Percentiles rank a stretch among this genome's conserved stretches.
Conservation (phyloP, 2,797 vertebrate genomes). For the Tadarida brasiliensis region DNA sequence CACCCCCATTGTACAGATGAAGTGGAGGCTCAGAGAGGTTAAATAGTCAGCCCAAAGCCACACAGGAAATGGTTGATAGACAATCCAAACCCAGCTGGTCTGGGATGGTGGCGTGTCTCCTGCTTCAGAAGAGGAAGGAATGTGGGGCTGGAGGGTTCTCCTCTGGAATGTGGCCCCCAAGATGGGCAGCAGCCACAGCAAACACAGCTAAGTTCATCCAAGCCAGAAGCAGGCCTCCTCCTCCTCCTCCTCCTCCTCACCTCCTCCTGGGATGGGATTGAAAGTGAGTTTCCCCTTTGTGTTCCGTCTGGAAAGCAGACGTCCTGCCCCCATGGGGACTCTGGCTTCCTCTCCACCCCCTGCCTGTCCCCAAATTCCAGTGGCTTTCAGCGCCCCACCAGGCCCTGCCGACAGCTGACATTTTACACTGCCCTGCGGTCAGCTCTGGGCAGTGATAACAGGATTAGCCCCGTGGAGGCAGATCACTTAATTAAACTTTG, state of each 20-base stretch:
- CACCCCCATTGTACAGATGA: background rate
- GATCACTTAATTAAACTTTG: conserved; percentile 79
- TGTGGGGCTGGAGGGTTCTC: rapidly evolving
- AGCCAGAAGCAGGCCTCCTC: background rate
- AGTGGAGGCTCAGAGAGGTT: background rate
- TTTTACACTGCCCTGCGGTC: conserved; percentile 39
- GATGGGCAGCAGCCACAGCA: background rate
- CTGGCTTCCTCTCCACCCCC: conserved; percentile 53
- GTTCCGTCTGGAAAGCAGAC: background rate
- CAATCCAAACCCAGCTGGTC: background rate
- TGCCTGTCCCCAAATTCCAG: conserved; percentile 66
- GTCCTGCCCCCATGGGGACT: background rate
- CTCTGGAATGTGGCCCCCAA: background rate
- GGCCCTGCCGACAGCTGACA: conserved; percentile 60
- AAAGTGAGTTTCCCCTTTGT: conserved; percentile 48
- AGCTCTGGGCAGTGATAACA: conserved; percentile 64
- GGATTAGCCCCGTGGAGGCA: conserved; percentile 69
- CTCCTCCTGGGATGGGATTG: background rate
- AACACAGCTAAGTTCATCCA: background rate
- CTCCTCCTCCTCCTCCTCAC: background rate
- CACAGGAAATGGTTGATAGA: rapidly evolving
- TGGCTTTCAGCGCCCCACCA: conserved; percentile 60
- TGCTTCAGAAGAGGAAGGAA: background rate
- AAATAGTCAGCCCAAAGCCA: background rate
- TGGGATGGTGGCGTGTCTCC: rapidly evolving